phyloP scores from a whole-genome alignment of 2,888 invertebrate genomes.

The Zygothrica quintamaculata region DNA sequence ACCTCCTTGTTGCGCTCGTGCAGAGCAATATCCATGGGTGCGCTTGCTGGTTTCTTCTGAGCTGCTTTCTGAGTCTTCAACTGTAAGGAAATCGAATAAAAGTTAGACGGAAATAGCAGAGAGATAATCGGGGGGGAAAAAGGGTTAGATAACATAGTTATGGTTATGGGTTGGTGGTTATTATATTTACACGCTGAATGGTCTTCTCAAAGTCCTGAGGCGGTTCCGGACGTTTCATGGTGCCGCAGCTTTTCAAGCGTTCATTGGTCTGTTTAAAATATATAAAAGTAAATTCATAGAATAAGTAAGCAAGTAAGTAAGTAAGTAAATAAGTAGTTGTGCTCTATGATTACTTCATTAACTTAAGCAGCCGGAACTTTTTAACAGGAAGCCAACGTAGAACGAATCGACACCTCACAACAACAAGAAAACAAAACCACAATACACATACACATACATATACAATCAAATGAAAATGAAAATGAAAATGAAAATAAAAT shows the following conservation, averaged over 20 bases:
- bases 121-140: not conserved
- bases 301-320: conserved; percentile 23
- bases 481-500: conserved; percentile 63
- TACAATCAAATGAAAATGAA: conserved; percentile 37
- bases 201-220: conserved; percentile 85
- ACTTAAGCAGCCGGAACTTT: conserved; percentile 38
- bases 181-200: conserved; percentile 83
- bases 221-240: conserved; percentile 83
- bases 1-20: conserved; percentile 83
- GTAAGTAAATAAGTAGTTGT: conserved; percentile 11
- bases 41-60: conserved; percentile 81
- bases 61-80: conserved; percentile 84
- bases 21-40: conserved; percentile 77
- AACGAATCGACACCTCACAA: conserved; percentile 71
- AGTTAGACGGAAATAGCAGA: conserved; percentile 13
- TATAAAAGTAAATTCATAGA: conserved; percentile 37
- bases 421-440: conserved; percentile 42
- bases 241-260: conserved; percentile 82
- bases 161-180: too few relatives aligned
- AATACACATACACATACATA: conserved; percentile 39
- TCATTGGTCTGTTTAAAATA: conserved; percentile 78
- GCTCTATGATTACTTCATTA: conserved; percentile 70
- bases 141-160: not conserved
- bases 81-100: conserved; percentile 50
- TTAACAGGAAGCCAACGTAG: conserved; percentile 11